Evolutionary conservation across 2,888 invertebrate genomes (phyloP), one percentile per base, ranked within the genome.

Genomic region (Cryptus armator): DNA sequence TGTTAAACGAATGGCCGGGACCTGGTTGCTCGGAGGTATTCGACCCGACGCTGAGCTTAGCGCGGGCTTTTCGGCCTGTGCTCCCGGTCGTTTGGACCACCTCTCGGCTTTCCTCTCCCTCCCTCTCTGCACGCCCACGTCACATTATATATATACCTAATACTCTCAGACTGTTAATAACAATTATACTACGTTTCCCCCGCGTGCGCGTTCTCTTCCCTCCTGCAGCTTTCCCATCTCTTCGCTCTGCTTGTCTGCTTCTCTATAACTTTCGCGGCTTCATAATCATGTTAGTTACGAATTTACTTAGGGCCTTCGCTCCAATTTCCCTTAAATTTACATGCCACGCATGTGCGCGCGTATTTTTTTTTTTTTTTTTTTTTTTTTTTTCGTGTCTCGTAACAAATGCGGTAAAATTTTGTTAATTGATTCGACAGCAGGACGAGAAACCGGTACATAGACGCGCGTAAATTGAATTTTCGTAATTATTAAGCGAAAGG

Each of bases 91-190:
- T 62, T 62, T 62, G 29, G 37, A 29, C 59, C 59, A 44, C 72
- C 56, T 46, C 64, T n/a, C 62, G 32, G 37, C 37, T 43, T 59
- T 59, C 56, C 37, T 37, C 37, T 37, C 37, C 16, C 76, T 53
- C 37, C 37, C 16, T 64, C 48, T 48, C 75, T 62, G 43, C 37
- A 53, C 62, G 48, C 62, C 68, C 81, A 75, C 68, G 46, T 48
- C 12, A 37, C 75, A 37, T 76, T 77, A 44, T 62, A 75, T 19
- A 24, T 48, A 29, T 48, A 64, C 29, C 62, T 48, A 48, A 59
- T 78, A 64, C 37, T 78, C 24, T 32, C 70, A 29, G 59, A 76
- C 72, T 84, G 84, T 81, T 84, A 81, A 84, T 81, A 84, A 81
- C 81, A 84, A 81, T 81, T 75, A 84, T 48, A 81, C 78, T 53